phyloP scores from a whole-genome alignment of 1,140 invertebrate species.

The Zophobas atratus region DNA sequence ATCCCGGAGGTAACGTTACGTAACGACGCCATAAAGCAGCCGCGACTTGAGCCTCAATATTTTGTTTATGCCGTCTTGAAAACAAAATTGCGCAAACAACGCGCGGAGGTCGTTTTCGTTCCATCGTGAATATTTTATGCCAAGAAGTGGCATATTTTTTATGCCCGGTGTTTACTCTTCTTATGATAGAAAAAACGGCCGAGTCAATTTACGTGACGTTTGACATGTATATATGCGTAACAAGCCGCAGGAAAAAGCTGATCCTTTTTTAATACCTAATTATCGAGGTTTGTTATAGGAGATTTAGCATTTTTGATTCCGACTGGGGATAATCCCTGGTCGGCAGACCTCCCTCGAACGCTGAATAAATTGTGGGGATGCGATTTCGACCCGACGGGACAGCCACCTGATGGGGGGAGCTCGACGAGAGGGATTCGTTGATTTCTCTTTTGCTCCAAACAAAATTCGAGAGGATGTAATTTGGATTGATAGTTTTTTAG shows the following conservation, averaged over 20 bases:
- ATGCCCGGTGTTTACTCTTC: not conserved
- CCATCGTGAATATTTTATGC: slow-evolving; percentile 21
- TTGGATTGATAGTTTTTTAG: too few species aligned
- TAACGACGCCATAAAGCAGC: slow-evolving; percentile 38
- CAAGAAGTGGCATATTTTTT: not conserved
- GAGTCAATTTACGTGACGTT: slow-evolving; percentile 21
- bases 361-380: slow-evolving; percentile 29
- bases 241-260: slow-evolving; percentile 36
- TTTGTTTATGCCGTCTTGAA: slow-evolving; percentile 24
- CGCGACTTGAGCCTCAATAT: slow-evolving; percentile 29
- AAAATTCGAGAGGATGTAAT: too few species aligned
- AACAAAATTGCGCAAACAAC: slow-evolving; percentile 34
- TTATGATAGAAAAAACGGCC: slow-evolving; percentile 23
- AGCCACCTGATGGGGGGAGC: not conserved
- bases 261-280: slow-evolving; percentile 49
- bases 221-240: slow-evolving; percentile 37
- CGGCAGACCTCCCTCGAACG: slow-evolving; percentile 16
- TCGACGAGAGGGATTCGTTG: too few species aligned
- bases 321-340: slow-evolving; percentile 32
- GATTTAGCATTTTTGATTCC: slow-evolving; percentile 46
- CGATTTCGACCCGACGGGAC: slow-evolving; percentile 21
- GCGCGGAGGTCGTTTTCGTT: slow-evolving; percentile 3
- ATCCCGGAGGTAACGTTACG: slow-evolving; percentile 35
- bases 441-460: too few species aligned
- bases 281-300: slow-evolving; percentile 45